These are phyloP conservation scores for Escarpia spicata DNA, from an alignment of 2,888 invertebrate genomes.

Conservation along the genomic window DNA sequence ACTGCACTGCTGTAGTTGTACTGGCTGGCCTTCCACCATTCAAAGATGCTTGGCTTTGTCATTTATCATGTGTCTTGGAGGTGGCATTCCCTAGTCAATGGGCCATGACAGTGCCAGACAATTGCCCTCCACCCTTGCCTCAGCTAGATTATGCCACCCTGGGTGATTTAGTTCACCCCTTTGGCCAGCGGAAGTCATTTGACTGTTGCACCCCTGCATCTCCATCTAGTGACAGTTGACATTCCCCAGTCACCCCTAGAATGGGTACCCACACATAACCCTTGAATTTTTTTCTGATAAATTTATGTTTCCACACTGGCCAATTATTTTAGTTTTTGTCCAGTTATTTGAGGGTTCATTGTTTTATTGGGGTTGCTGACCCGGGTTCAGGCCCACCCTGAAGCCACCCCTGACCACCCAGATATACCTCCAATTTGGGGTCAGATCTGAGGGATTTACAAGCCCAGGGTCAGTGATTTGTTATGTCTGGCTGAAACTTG, in stretches of 20 bases:
- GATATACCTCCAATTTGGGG: background rate
- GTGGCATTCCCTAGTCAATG: background rate
- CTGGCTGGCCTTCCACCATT: background rate
- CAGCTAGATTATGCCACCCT: background rate
- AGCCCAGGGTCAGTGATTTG: background rate
- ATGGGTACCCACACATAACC: background rate
- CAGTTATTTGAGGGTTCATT: background rate
- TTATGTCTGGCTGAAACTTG: background rate
- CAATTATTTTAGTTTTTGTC: background rate
- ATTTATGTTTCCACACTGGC: background rate
- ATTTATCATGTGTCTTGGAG: background rate
- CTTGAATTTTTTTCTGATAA: background rate
- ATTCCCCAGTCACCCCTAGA: background rate
- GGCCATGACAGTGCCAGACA: background rate
- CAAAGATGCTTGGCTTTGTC: background rate
- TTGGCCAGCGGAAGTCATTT: background rate
- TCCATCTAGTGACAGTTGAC: background rate
- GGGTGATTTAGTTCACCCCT: background rate
- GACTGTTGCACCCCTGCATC: background rate
- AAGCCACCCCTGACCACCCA: background rate
- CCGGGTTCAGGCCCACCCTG: background rate
- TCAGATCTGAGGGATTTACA: background rate
- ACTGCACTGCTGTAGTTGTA: background rate
- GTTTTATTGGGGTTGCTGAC: background rate
- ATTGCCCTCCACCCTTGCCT: background rate